Evolutionary conservation across 2,888 invertebrate species (phyloP), one percentile per base, ranked within the genome.

Genomic region (Entomobrya multifasciata): DNA sequence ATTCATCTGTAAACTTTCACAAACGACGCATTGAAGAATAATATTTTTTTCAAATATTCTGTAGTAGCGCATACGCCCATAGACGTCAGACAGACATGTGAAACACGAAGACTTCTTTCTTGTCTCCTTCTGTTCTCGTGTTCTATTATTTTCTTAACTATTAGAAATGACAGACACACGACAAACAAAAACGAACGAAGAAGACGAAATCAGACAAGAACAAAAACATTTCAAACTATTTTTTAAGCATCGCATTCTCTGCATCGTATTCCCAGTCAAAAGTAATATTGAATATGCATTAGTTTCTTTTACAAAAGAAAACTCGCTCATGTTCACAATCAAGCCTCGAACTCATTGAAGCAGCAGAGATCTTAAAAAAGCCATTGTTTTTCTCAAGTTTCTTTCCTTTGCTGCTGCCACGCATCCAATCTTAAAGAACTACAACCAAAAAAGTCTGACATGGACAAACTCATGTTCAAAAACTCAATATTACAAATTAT

Each of bases 81-180:
- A 44, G 8, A 44, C n/a, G 10, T n/a, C n/a, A n/a, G 47, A 47
- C 47, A 47, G n/a, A 8, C 47, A 47, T 47, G 2, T 47, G 13
- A n/a, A n/a, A n/a, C 47, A 15, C 10, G n/a, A 47, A 3, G 47
- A n/a, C n/a, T 47, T 47, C n/a, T 47, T 17, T 55, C 55, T 17
- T 17, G 1, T 20, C 15, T 55, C 55, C 17, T 67, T 36, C 36
- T n/a, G n/a, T n/a, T n/a, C n/a, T n/a, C n/a, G n/a, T n/a, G n/a
- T n/a, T 5, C 36, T 10, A 36, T 62, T 36, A 4, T 65, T 41
- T 10, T 62, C 30, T 62, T 30, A 30, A 62, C 30, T 22, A 17
- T 30, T n/a, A n/a, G n/a, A 79, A 67, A 60, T 67, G 79, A 79
- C 65, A 79, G 79, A 67, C 52, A n/a, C n/a, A n/a, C n/a, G 30